Evolutionary conservation across 1,140 invertebrate species (phyloP).

Genomic region (Pantala flavescens): DNA sequence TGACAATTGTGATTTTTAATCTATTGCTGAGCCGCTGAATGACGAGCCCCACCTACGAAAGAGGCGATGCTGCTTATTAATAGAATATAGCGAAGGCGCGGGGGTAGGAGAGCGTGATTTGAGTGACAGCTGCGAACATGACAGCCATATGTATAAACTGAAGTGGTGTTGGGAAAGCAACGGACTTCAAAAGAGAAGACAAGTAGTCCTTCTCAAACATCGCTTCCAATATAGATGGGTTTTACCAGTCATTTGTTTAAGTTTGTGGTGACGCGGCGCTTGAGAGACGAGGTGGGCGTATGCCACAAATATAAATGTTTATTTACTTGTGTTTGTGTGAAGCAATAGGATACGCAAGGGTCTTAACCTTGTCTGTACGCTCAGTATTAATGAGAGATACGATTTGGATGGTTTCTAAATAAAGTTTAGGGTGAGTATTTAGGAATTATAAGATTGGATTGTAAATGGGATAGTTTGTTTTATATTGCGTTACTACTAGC

Average conservation of each 20-base stretch:
- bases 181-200: constrained; percentile 1
- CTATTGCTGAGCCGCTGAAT: too few relatives aligned
- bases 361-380: too few relatives aligned
- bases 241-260: not conserved
- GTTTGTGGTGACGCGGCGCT: not conserved
- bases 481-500: too few relatives aligned
- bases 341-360: too few relatives aligned
- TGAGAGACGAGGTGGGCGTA: not conserved
- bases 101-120: not conserved
- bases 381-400: too few relatives aligned
- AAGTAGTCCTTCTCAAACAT: not conserved
- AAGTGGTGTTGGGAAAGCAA: not conserved
- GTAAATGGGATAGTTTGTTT: too few relatives aligned
- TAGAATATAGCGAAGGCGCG: not conserved
- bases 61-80: not conserved
- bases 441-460: too few relatives aligned
- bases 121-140: not conserved
- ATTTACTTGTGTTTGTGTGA: too few relatives aligned
- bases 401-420: too few relatives aligned
- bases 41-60: too few relatives aligned
- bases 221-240: constrained; percentile 5
- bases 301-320: not conserved
- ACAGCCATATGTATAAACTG: constrained; percentile 9
- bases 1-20: too few relatives aligned
- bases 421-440: too few relatives aligned